phyloP scores from a whole-genome alignment of 2,888 invertebrate species.

The Cheilosia soror region DNA sequence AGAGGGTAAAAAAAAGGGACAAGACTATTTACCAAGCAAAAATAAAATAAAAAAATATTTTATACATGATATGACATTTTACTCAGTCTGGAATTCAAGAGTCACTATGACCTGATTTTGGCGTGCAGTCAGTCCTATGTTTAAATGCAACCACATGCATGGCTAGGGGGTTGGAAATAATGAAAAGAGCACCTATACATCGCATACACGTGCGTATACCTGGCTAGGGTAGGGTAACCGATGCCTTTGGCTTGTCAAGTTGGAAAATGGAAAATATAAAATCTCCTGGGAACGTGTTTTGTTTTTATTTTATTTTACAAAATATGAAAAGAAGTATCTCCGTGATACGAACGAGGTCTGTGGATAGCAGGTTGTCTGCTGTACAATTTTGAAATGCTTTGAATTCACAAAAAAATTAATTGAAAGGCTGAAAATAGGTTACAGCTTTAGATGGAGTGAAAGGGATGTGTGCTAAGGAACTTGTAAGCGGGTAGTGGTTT shows the following conservation, averaged over 20 bases:
- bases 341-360: neutral
- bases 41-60: too few species aligned
- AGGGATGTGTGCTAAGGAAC: neutral
- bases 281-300: neutral
- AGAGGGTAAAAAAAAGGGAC: too few species aligned
- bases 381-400: neutral
- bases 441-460: neutral
- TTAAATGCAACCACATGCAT: constrained; percentile 1
- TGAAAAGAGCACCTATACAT: constrained; percentile 4
- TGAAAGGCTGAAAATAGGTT: constrained; percentile 11
- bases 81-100: constrained; percentile 1
- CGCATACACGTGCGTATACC: neutral
- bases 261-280: constrained; percentile 1
- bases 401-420: neutral
- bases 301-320: neutral
- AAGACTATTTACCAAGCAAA: too few species aligned
- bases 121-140: neutral
- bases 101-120: neutral
- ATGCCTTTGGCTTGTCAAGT: neutral
- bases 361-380: neutral
- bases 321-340: neutral
- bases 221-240: neutral
- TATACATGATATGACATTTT: neutral
- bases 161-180: neutral
- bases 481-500: neutral